phyloP scores from a whole-genome alignment of 2,797 vertebrate species.

The Remorina albescens region DNA sequence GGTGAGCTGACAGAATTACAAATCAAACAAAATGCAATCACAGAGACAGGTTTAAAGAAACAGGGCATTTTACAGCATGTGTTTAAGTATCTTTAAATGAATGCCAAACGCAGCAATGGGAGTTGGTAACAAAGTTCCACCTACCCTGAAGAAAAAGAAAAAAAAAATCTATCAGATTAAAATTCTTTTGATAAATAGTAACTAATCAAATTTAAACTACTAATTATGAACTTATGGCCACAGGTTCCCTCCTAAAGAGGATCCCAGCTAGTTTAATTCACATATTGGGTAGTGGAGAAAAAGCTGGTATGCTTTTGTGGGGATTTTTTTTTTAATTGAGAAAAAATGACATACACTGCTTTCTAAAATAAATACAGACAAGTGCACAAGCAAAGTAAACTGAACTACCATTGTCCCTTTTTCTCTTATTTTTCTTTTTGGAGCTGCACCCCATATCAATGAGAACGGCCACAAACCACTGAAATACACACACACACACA shows the following conservation, averaged over 20 bases:
- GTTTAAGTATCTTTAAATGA: background rate
- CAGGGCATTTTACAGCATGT: background rate
- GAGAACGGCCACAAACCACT: conserved; percentile 18
- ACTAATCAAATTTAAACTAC: background rate
- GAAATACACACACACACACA: conserved; percentile 12
- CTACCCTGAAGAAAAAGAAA: background rate
- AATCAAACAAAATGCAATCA: background rate
- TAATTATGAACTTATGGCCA: background rate
- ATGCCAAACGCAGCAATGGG: background rate
- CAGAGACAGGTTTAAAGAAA: background rate
- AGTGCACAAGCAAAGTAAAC: background rate
- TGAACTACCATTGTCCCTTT: background rate
- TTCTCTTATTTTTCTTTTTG: conserved; percentile 38
- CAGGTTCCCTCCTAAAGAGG: background rate
- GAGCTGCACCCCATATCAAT: conserved; percentile 16
- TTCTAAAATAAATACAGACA: background rate
- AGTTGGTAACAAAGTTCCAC: background rate
- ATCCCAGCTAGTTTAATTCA: background rate
- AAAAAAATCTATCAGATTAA: background rate
- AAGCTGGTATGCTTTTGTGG: background rate
- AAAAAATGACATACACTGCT: background rate
- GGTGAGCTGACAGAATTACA: conserved; percentile 33
- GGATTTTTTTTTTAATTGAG: background rate
- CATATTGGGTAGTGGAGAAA: background rate
- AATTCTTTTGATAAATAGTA: conserved; percentile 18